A percentile compares a stretch with the other conserved stretches of the same genome.
These are phyloP conservation scores for Monochamus saltuarius DNA, from an alignment of 1,140 invertebrate genomes.

Conservation along the genomic window DNA sequence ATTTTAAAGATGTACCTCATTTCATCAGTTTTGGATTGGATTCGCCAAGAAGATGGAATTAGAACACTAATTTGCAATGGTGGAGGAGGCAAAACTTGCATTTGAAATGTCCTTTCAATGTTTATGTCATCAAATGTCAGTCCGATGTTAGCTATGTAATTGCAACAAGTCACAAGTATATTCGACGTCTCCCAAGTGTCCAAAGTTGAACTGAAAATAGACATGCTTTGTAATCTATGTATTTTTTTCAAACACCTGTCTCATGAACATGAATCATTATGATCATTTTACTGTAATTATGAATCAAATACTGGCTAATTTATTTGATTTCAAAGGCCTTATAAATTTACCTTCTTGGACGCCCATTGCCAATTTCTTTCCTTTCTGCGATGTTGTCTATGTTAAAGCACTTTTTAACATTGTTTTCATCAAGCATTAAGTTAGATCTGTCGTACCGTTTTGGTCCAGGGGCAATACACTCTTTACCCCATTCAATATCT, in stretches of 20 bases:
- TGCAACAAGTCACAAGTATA: slow-evolving; percentile 52
- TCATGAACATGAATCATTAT: too few relatives aligned
- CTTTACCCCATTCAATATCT: slow-evolving; percentile 56
- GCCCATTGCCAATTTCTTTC: not conserved
- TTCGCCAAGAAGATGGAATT: slow-evolving; percentile 37
- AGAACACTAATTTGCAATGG: slow-evolving; percentile 50
- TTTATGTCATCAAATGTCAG: slow-evolving; percentile 34
- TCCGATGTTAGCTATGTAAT: slow-evolving; percentile 46
- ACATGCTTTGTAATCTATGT: too few relatives aligned
- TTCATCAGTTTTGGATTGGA: slow-evolving; percentile 7
- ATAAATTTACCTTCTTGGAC: not conserved
- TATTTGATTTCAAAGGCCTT: too few relatives aligned
- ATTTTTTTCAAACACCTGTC: too few relatives aligned
- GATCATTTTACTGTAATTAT: too few relatives aligned
- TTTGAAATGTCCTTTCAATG: slow-evolving; percentile 28
- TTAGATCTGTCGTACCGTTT: slow-evolving; percentile 25
- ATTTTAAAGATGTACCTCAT: not conserved
- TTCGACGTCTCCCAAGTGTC: slow-evolving; percentile 46
- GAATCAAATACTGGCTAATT: too few relatives aligned
- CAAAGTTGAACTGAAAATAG: slow-evolving; percentile 8
- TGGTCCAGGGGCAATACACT: slow-evolving; percentile 56
- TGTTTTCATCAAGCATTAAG: not conserved
- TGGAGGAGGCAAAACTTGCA: slow-evolving; percentile 41
- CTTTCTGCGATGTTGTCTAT: slow-evolving; percentile 26
- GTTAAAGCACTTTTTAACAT: slow-evolving; percentile 22